Conservation (phyloP, 2,888 invertebrate species). For the Callinectes sapidus region DNA sequence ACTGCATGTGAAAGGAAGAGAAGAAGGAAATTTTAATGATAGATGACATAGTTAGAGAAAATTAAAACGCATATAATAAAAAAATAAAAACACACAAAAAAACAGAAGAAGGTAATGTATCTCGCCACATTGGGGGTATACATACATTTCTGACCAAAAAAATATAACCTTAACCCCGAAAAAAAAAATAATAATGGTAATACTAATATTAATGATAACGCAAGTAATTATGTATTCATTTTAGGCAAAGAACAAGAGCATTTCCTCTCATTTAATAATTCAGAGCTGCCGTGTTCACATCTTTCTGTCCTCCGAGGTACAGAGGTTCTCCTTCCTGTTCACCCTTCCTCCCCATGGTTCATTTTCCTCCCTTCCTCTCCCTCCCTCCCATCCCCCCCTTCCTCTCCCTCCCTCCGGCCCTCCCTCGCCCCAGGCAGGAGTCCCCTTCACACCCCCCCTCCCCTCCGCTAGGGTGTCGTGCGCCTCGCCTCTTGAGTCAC, state of each 20-base stretch:
- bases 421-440: constrained; percentile 19
- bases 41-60: not conserved
- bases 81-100: not conserved
- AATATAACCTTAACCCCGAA: not conserved
- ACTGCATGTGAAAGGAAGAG: not conserved
- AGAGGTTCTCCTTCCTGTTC: not conserved
- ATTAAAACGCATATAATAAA: not conserved
- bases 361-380: not conserved
- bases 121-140: not conserved
- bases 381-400: not conserved
- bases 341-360: not conserved
- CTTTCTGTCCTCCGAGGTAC: not conserved
- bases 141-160: constrained; percentile 2
- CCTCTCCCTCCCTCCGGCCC: not conserved
- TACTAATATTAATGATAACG: not conserved
- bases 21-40: not conserved
- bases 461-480: constrained; percentile 28
- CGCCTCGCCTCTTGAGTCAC: constrained; percentile 31
- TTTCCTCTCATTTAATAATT: not conserved
- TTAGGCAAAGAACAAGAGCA: not conserved
- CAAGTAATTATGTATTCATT: not conserved
- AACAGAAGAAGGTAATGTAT: not conserved
- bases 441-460: not conserved
- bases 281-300: not conserved
- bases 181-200: not conserved